Evolutionary conservation across 1,140 invertebrate genomes (phyloP).

Genomic region (Drosophila bifasciata): DNA sequence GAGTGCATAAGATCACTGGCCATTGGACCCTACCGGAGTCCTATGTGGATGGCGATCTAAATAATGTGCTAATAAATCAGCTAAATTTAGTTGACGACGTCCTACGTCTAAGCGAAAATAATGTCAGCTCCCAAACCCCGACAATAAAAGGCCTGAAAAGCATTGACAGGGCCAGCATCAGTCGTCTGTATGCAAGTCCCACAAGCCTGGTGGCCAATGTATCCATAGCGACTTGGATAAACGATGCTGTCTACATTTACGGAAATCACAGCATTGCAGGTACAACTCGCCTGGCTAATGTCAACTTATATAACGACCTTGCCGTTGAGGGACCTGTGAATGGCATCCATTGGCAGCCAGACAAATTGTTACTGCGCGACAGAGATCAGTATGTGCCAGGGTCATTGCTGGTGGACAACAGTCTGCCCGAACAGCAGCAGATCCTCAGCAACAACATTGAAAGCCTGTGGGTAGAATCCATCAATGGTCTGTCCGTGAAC

Average conservation of each 20-base stretch:
- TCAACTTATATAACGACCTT: conserved; percentile 74
- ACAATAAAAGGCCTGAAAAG: conserved; percentile 63
- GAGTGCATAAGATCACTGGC: conserved; percentile 56
- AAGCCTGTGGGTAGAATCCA: conserved; percentile 61
- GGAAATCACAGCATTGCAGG: conserved; percentile 74
- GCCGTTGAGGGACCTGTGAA: conserved; percentile 64
- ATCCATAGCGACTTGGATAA: conserved; percentile 83
- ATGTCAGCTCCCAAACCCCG: conserved; percentile 17
- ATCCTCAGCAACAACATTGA: conserved; percentile 69
- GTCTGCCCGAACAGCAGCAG: conserved; percentile 37
- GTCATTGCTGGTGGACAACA: conserved; percentile 61
- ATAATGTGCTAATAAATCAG: conserved; percentile 77
- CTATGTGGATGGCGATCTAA: conserved; percentile 58
- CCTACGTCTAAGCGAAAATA: conserved; percentile 40
- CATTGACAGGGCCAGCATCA: conserved; percentile 60
- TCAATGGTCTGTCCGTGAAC: conserved; percentile 62
- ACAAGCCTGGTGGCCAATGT: conserved; percentile 80
- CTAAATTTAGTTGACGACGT: conserved; percentile 84
- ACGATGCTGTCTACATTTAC: conserved; percentile 74
- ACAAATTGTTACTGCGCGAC: conserved; percentile 60
- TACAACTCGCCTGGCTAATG: conserved; percentile 48
- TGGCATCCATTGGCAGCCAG: conserved; percentile 47
- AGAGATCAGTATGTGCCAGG: conserved; percentile 52
- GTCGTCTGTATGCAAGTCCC: conserved; percentile 61
- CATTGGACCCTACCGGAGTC: conserved; percentile 55